Conservation (phyloP, 37 sponge, comb jelly and placozoan species). For the Beroe ovata region DNA sequence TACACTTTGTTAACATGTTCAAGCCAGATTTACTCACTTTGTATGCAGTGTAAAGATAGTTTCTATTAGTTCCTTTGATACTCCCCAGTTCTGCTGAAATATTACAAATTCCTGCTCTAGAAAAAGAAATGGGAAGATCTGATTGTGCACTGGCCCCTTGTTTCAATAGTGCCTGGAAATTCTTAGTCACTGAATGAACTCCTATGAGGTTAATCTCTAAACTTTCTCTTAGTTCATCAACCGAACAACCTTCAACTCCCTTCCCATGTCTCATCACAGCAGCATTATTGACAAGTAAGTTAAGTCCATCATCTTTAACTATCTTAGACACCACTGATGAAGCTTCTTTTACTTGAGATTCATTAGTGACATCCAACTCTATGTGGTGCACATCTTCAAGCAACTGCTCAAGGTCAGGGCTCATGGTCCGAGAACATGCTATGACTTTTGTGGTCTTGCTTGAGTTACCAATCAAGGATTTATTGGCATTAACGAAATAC, state of each 20-base stretch:
- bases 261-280: slow-evolving; percentile 39
- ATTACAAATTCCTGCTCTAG: slow-evolving; percentile 34
- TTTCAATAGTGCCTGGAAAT: slow-evolving; percentile 30
- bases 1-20: slow-evolving; percentile 64
- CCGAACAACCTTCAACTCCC: slow-evolving; percentile 36
- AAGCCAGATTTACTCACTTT: slow-evolving; percentile 31
- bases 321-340: slow-evolving; percentile 33
- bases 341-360: slow-evolving; percentile 24
- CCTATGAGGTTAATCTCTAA: slow-evolving; percentile 36
- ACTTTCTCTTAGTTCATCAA: slow-evolving; percentile 11
- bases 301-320: slow-evolving; percentile 12
- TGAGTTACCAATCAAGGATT: background rate
- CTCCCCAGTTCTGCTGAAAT: slow-evolving; percentile 49
- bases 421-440: slow-evolving; percentile 20
- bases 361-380: slow-evolving; percentile 18
- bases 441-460: background rate
- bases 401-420: slow-evolving; percentile 37
- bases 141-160: slow-evolving; percentile 5
- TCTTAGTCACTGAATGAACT: slow-evolving; percentile 19
- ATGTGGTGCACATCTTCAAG: slow-evolving; percentile 43
- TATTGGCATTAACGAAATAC: slow-evolving; percentile 1
- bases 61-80: slow-evolving; percentile 46
- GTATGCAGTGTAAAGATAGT: slow-evolving; percentile 32
- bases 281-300: slow-evolving; percentile 27
- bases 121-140: slow-evolving; percentile 14